Evolutionary conservation across 2,113 vertebrate species (phyloP), one percentile per base, ranked within the genome.

Genomic region (Peromyscus maniculatus): DNA sequence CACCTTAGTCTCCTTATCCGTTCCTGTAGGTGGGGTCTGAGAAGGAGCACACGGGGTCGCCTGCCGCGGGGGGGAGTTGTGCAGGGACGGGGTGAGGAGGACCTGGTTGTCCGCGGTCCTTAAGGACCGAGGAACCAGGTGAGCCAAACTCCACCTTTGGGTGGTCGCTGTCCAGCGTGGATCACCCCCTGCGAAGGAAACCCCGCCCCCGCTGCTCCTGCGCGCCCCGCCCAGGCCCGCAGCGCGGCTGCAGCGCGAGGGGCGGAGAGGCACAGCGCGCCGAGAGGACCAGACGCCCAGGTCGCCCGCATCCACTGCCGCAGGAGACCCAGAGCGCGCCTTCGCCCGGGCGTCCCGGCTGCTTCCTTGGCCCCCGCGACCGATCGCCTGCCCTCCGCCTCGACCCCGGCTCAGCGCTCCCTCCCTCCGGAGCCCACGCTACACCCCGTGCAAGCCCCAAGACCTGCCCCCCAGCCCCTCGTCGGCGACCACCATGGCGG

Each of bases 401-500:
- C 72, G 52, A 93, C 80, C 79, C 49, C 62, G 13, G 94, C 93
- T 83, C 94, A 86, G 92, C 75, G 39, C 74, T 75, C 62, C 36
- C 72, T 74, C 24, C 87, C 78, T 22, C 36, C 43, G 46, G 91
- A 89, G 89, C 91, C 21, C 78, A 52, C 71, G 16, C 77, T 52
- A 13, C 43, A 13, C 43, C 67, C 46, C 7, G 26, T 49, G 91
- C 84, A 78, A 78, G n/a, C 75, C 86, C 86, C 10, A 8, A 62
- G 83, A 71, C 91, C 93, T 22, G 39, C 89, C 82, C 89, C 82
- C 72, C 72, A 79, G n/a, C 67, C 90, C 77, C 11, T 74, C 87
- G 71, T 82, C 93, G n/a, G 89, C 93, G 96, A 96, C 52, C 97
- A 98, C 98, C 96, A 99, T 99, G 99, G 99, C 99, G 96, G 99